These are phyloP conservation scores for Calliphora vomitoria DNA, from an alignment of 2,888 invertebrate species.

Conservation along the genomic window DNA sequence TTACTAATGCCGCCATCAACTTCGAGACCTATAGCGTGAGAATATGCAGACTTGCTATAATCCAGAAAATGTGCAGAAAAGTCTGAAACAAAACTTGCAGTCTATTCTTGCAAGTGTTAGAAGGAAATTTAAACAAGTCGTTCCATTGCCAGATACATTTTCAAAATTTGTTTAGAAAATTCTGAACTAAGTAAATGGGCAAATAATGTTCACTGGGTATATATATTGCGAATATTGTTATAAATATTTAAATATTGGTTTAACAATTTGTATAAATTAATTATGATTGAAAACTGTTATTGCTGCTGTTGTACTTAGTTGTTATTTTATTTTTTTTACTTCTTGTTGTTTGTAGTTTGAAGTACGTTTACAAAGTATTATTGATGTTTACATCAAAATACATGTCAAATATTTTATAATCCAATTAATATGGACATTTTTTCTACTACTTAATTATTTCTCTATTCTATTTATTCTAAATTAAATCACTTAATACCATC, in stretches of 20 bases:
- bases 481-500: background rate
- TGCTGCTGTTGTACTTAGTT: too few relatives aligned
- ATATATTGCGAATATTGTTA: background rate
- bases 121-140: too few relatives aligned
- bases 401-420: slow-evolving; percentile 11
- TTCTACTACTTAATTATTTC: background rate
- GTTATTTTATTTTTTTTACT: background rate
- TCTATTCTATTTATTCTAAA: background rate
- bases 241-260: slow-evolving; percentile 16
- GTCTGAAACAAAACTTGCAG: too few relatives aligned
- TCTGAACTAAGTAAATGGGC: too few relatives aligned
- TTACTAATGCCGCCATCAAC: too few relatives aligned
- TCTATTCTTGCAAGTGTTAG: too few relatives aligned
- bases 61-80: too few relatives aligned
- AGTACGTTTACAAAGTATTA: background rate
- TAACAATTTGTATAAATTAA: slow-evolving; percentile 14
- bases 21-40: too few relatives aligned
- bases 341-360: background rate
- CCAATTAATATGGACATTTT: slow-evolving; percentile 5
- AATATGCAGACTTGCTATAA: too few relatives aligned
- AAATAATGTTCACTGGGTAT: too few relatives aligned
- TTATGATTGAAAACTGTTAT: slow-evolving; percentile 23
- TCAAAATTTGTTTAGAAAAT: too few relatives aligned
- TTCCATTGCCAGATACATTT: too few relatives aligned
- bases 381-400: background rate